These are phyloP conservation scores for Orthosia gothica DNA, from an alignment of 2,888 invertebrate species.

Conservation along the genomic window DNA sequence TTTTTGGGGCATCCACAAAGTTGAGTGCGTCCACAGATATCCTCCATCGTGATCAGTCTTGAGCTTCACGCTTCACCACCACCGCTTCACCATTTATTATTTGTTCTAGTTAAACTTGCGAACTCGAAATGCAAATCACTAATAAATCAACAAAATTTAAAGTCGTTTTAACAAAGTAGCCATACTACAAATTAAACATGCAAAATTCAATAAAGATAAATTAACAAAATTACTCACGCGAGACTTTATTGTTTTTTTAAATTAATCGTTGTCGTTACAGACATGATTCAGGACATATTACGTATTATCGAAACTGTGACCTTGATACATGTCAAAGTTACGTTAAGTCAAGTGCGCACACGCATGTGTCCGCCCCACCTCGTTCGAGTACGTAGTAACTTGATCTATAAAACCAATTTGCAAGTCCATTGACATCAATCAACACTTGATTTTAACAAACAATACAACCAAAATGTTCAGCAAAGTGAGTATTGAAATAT, in stretches of 20 bases:
- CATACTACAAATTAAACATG: background rate
- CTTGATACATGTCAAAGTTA: constrained; percentile 49
- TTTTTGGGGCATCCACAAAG: too few species aligned
- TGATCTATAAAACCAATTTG: constrained; percentile 67
- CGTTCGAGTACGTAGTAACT: constrained; percentile 17
- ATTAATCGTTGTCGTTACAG: constrained; percentile 16
- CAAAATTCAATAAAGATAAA: background rate
- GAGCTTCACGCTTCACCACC: too few species aligned
- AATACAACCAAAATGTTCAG: constrained; percentile 70
- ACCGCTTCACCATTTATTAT: too few species aligned
- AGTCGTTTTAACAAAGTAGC: background rate
- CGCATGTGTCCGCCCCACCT: constrained; percentile 64
- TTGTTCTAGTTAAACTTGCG: background rate
- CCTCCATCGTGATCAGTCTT: too few species aligned
- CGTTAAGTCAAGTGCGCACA: constrained; percentile 37
- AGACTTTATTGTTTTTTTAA: constrained; percentile 10
- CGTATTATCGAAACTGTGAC: constrained; percentile 26
- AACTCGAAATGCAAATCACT: background rate
- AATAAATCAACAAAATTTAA: background rate
- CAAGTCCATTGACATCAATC: constrained; percentile 68
- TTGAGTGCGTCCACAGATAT: too few species aligned
- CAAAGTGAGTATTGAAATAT: constrained; percentile 68
- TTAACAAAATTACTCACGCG: background rate
- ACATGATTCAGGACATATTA: constrained; percentile 14
- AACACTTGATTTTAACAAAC: constrained; percentile 59